These are phyloP conservation scores for Antennarius striatus DNA, from an alignment of 2,113 vertebrate species.

Conservation along the genomic window DNA sequence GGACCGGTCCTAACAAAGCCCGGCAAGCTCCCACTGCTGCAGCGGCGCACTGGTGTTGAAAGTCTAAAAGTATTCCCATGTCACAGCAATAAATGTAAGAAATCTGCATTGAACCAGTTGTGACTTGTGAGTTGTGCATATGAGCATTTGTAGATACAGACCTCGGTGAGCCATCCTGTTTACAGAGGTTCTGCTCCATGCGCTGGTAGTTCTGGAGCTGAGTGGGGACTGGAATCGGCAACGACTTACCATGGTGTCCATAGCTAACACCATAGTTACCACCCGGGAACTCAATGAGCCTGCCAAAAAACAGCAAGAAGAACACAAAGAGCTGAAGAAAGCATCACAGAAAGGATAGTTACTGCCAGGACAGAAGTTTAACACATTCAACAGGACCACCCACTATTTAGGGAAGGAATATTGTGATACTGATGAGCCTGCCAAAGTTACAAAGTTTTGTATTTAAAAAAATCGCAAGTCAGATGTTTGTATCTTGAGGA, in stretches of 20 bases:
- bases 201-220: conserved; percentile 96
- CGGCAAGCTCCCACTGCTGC: conserved; percentile 85
- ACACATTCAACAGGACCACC: conserved; percentile 7
- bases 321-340: conserved; percentile 34
- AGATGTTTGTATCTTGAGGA: too few species aligned
- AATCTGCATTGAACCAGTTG: too few species aligned
- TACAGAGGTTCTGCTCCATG: conserved; percentile 92
- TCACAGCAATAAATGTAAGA: too few species aligned
- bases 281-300: conserved; percentile 80
- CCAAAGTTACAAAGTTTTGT: neutral
- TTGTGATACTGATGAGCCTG: neutral
- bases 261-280: conserved; percentile 65
- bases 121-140: too few species aligned
- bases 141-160: conserved; percentile 54
- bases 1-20: conserved; percentile 82
- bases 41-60: conserved; percentile 78
- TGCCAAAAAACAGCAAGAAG: conserved; percentile 63
- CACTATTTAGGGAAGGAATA: neutral
- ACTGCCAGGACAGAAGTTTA: conserved; percentile 5
- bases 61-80: conserved; percentile 69
- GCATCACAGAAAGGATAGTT: conserved; percentile 15
- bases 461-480: neutral
- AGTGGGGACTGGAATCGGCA: conserved; percentile 95
- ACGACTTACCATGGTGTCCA: conserved; percentile 84
- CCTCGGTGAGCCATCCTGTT: conserved; percentile 80